Conservation (phyloP, 64 coral and sea anemone genomes). For the Porites australiensis region DNA sequence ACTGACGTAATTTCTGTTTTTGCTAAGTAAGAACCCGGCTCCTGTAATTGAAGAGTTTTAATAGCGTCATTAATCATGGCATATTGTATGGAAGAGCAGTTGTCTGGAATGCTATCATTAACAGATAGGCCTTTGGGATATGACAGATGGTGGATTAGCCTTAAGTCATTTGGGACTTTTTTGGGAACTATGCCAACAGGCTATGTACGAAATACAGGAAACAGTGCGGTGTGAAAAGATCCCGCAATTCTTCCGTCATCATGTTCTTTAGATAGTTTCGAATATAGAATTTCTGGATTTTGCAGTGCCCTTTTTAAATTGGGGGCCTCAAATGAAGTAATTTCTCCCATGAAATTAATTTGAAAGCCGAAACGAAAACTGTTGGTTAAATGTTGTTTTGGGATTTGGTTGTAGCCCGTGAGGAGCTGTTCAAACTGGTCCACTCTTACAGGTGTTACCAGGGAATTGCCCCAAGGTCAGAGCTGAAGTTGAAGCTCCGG, state of each 20-base stretch:
- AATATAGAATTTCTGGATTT: neutral
- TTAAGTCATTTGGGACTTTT: slow-evolving; percentile 25
- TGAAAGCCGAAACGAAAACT: slow-evolving; percentile 33
- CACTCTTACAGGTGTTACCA: slow-evolving; percentile 19
- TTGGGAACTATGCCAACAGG: slow-evolving; percentile 62
- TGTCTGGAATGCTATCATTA: too few relatives aligned
- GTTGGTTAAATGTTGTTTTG: neutral
- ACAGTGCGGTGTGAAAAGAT: slow-evolving; percentile 23
- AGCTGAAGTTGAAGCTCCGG: neutral
- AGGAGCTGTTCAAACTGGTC: neutral
- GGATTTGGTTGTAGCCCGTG: neutral
- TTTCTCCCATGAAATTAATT: neutral
- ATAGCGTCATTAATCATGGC: too few relatives aligned
- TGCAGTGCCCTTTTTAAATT: slow-evolving; percentile 7
- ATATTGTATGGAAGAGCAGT: too few relatives aligned
- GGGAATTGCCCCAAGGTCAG: neutral
- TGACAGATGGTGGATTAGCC: slow-evolving; percentile 28
- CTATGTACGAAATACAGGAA: slow-evolving; percentile 34
- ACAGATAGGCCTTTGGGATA: slow-evolving; percentile 2
- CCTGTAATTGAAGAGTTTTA: neutral
- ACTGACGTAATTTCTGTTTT: neutral
- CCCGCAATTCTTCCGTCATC: slow-evolving; percentile 4
- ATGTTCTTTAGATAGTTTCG: slow-evolving; percentile 17
- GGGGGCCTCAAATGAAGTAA: neutral
- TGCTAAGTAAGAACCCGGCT: neutral